Evolutionary conservation across 2,888 invertebrate genomes (phyloP).

Genomic region (Horisme vitalbata): DNA sequence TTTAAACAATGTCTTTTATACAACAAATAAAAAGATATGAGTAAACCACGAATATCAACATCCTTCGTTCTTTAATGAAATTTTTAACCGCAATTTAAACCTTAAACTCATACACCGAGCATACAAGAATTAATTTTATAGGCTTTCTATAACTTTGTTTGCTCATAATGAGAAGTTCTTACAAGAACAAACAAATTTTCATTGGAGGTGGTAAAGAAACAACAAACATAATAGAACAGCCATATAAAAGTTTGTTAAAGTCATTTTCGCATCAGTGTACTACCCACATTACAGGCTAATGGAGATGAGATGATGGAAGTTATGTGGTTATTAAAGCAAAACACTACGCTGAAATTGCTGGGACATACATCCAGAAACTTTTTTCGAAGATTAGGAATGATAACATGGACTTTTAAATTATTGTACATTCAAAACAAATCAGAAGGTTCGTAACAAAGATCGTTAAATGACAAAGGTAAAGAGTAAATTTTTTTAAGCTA

Average conservation of each 20-base stretch:
- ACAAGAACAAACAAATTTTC: conserved; percentile 31
- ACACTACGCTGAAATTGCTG: too few relatives aligned
- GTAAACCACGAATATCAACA: too few relatives aligned
- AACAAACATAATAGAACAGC: conserved; percentile 35
- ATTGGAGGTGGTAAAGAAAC: conserved; percentile 27
- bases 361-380: too few relatives aligned
- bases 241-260: conserved; percentile 33
- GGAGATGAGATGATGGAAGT: conserved; percentile 21
- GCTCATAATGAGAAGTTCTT: conserved; percentile 25
- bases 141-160: conserved; percentile 22
- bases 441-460: too few relatives aligned
- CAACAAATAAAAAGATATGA: too few relatives aligned
- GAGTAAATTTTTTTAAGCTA: too few relatives aligned
- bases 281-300: conserved; percentile 26
- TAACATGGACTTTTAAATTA: too few relatives aligned
- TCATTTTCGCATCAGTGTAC: conserved; percentile 26
- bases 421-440: too few relatives aligned
- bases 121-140: conserved; percentile 26
- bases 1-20: too few relatives aligned
- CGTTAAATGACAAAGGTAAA: too few relatives aligned
- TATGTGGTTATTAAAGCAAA: too few relatives aligned
- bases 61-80: background rate
- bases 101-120: background rate
- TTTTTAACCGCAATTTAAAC: background rate
- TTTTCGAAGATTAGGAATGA: too few relatives aligned